phyloP scores from a whole-genome alignment of 2,888 invertebrate genomes.

The Gymnocheta viridis region DNA sequence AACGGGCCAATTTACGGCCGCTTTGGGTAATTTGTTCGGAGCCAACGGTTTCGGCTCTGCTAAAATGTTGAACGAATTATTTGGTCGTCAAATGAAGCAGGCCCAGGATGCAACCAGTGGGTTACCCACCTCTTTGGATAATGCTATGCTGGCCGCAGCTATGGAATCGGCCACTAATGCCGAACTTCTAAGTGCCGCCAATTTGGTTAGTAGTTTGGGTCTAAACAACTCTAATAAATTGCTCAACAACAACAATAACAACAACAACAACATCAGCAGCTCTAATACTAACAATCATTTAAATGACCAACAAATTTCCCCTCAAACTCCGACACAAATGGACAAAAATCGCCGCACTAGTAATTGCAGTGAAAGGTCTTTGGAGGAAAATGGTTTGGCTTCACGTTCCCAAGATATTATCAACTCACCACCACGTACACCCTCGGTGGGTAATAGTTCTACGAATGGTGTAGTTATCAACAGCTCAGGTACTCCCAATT shows the following conservation, averaged over 20 bases:
- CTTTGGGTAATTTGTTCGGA: conserved; percentile 86
- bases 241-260: conserved; percentile 76
- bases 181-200: conserved; percentile 82
- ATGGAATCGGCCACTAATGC: conserved; percentile 82
- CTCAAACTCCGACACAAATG: conserved; percentile 62
- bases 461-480: conserved; percentile 72
- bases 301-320: conserved; percentile 57
- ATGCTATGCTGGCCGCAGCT: conserved; percentile 81
- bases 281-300: conserved; percentile 32
- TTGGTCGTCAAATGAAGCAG: conserved; percentile 90
- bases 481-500: conserved; percentile 65
- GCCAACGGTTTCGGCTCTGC: conserved; percentile 93
- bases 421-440: conserved; percentile 76
- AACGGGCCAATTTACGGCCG: conserved; percentile 75
- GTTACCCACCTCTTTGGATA: conserved; percentile 82
- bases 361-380: conserved; percentile 81
- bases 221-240: conserved; percentile 76
- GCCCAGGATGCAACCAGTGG: conserved; percentile 84
- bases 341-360: conserved; percentile 74
- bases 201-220: conserved; percentile 75
- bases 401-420: conserved; percentile 75
- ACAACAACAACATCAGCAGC: conserved; percentile 71
- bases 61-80: conserved; percentile 95
- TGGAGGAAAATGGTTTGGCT: conserved; percentile 81
- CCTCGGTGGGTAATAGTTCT: conserved; percentile 72